Evolutionary conservation across 2,113 vertebrate genomes (phyloP).

Genomic region (Paramisgurnus dabryanus): DNA sequence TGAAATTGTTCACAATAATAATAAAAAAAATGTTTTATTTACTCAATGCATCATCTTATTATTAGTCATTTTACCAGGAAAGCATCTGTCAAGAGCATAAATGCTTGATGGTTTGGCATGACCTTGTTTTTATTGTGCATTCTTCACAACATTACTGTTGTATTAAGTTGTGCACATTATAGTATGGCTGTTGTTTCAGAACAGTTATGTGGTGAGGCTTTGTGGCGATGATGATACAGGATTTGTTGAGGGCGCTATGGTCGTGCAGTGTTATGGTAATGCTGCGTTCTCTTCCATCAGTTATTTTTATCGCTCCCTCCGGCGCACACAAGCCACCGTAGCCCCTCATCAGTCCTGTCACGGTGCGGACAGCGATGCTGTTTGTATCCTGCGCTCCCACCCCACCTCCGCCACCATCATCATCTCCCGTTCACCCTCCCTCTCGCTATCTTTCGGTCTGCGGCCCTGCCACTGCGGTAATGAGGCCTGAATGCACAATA

Average conservation of each 20-base stretch:
- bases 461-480: conserved; percentile 68
- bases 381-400: conserved; percentile 70
- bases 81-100: background rate
- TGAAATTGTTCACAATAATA: background rate
- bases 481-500: conserved; percentile 81
- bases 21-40: too few relatives aligned
- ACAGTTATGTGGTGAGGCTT: background rate
- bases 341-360: conserved; percentile 80
- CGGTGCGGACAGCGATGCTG: conserved; percentile 71
- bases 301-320: conserved; percentile 74
- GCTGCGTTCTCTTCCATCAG: conserved; percentile 41
- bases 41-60: too few relatives aligned
- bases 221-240: conserved; percentile 17
- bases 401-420: conserved; percentile 30
- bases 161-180: background rate
- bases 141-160: background rate
- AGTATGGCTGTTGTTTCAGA: background rate
- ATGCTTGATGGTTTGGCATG: too few relatives aligned
- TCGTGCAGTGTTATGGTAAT: background rate
- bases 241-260: background rate
- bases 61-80: too few relatives aligned
- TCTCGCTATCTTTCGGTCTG: conserved; percentile 29
- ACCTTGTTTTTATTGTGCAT: too few relatives aligned
- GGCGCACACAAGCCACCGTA: conserved; percentile 67
- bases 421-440: conserved; percentile 40